Base-by-base conservation (phyloP, 2,888 invertebrate genomes). In the Cyclophora albipunctata region DNA sequence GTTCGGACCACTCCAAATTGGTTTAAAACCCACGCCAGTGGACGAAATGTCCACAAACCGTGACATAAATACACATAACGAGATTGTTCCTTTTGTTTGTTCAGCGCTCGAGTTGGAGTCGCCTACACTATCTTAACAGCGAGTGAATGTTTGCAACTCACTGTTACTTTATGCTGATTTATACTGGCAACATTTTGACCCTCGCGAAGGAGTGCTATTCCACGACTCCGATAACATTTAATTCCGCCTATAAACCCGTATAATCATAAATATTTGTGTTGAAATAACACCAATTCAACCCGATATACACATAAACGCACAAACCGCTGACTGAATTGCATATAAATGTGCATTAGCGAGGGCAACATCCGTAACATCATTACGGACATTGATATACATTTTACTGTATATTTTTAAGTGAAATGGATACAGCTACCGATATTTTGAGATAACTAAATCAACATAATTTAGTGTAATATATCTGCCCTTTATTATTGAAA, bases 11-110 rank as follows among this genome's bases (percentile, higher is more conserved):
- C 61, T 73, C 64, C 63, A 61, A 75, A 75, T 75, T 70, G 68
- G 71, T 71, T 66, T 69, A 66, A 67, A 71, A 66, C 72, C 71
- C 70, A 73, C 74, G 70, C 67, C 63, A 58, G 55, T 50, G 67
- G 62, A 72, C 68, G 63, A 61, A 67, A 71, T 74, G 64, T 64
- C 66, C 67, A 71, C 66, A 51, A 54, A 75, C 70, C 75, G 75
- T 73, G 74, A 77, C 74, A 71, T 66, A 73, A 69, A 74, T 71
- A 72, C 63, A 70, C 64, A 63, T 75, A 73, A 78, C 71, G 67
- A 67, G 66, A 57, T 59, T 59, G 58, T 66, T 63, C 62, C 66
- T 64, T 64, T 62, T 60, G 60, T 62, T 65, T 63, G 60, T 55
- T 49, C 54, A 59, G 58, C 4, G 37, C 37, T 37, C 37, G 5